A percentile compares a stretch with the other conserved stretches of the same genome.
These are phyloP conservation scores for Moxostoma hubbsi DNA, from an alignment of 2,797 vertebrate species.

Conservation along the genomic window DNA sequence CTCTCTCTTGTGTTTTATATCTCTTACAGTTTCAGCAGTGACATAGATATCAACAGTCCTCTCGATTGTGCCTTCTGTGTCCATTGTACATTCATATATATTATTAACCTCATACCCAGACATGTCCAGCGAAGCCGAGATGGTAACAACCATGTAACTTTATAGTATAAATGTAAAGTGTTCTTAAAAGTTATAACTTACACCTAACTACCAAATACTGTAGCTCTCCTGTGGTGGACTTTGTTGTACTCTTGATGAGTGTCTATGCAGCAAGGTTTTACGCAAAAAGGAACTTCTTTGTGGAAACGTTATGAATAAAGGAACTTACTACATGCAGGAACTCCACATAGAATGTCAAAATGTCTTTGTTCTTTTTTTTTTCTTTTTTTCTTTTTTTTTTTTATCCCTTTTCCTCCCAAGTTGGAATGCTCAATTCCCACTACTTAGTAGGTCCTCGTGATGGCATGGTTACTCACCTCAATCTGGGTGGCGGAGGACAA, in stretches of 20 bases:
- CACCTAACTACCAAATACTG: background rate
- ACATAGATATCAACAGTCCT: slow-evolving; percentile 29
- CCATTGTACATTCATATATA: background rate
- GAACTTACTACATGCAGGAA: background rate
- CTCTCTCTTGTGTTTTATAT: slow-evolving; percentile 8
- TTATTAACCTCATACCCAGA: background rate
- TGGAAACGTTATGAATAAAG: background rate
- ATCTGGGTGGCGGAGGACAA: no score
- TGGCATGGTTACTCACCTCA: no score
- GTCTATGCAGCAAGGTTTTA: background rate
- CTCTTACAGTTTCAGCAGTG: slow-evolving; percentile 8
- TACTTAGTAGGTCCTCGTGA: no score
- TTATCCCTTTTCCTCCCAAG: no score
- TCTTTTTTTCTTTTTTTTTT: no score
- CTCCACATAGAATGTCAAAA: background rate
- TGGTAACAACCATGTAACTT: background rate
- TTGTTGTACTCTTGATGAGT: background rate
- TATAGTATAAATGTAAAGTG: no score
- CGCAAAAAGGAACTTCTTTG: slow-evolving; percentile 3
- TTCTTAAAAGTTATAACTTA: background rate
- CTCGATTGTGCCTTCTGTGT: slow-evolving; percentile 11
- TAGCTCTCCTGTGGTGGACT: no score
- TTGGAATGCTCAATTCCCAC: no score
- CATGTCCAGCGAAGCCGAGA: background rate
- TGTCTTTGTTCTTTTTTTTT: no score